Conservation (phyloP, 2,113 vertebrate genomes). For the Mirza zaza region DNA sequence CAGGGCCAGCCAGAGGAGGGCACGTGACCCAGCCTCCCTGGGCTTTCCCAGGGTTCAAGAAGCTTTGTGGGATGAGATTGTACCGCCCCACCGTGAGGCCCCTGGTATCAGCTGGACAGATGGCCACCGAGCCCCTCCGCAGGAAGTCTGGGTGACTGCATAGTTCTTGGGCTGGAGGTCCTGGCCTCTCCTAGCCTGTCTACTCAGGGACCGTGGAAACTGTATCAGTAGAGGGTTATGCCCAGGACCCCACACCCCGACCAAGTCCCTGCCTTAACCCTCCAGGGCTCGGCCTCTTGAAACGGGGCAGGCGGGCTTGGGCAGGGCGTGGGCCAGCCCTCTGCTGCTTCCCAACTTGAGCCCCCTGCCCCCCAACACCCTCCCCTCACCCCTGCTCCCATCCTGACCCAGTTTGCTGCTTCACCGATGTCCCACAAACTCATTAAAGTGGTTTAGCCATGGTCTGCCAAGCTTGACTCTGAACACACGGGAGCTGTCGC, state of each 20-base stretch:
- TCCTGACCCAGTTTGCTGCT: background rate
- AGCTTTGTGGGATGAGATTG: background rate
- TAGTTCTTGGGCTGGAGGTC: background rate
- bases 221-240: background rate
- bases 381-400: background rate
- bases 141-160: background rate
- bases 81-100: background rate
- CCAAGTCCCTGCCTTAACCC: background rate
- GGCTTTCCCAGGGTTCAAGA: background rate
- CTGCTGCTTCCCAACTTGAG: background rate
- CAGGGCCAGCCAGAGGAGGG: background rate
- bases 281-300: background rate
- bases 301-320: too few species aligned
- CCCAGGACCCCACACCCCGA: background rate
- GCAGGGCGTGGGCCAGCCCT: background rate
- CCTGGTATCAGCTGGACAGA: background rate
- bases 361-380: background rate
- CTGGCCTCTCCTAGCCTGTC: background rate
- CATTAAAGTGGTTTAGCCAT: background rate
- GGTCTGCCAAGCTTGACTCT: background rate
- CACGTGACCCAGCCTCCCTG: rapidly evolving
- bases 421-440: background rate
- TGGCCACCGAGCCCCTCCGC: background rate
- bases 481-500: background rate
- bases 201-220: background rate